Evolutionary conservation across 1,140 invertebrate genomes (phyloP).

Genomic region (Drosophila hydei): DNA sequence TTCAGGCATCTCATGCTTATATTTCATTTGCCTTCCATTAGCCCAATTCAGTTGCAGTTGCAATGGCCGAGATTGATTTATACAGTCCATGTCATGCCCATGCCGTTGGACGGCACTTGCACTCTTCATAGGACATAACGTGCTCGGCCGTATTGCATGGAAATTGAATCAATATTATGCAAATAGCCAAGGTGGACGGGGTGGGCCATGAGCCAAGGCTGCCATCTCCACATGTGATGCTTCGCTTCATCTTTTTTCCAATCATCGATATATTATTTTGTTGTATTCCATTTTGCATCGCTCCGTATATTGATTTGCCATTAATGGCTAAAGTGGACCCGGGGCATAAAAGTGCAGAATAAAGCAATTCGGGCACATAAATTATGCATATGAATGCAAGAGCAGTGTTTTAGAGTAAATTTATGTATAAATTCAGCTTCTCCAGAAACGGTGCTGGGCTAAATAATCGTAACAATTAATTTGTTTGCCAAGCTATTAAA

Average conservation of each 20-base stretch:
- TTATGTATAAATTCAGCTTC: neutral
- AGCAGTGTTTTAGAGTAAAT: constrained; percentile 4
- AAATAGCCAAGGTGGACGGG: constrained; percentile 56
- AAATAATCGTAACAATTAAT: neutral
- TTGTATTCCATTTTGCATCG: constrained; percentile 39
- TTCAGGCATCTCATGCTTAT: constrained; percentile 41
- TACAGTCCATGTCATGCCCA: constrained; percentile 43
- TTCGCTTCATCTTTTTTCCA: constrained; percentile 34
- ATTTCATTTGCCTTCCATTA: constrained; percentile 51
- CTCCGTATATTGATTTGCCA: constrained; percentile 68
- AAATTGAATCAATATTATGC: constrained; percentile 72
- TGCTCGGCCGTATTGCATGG: constrained; percentile 36
- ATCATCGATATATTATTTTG: constrained; percentile 64
- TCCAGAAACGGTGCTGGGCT: neutral
- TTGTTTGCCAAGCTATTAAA: constrained; percentile 3
- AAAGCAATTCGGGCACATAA: constrained; percentile 30
- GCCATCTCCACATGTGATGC: constrained; percentile 7
- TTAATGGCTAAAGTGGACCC: constrained; percentile 44
- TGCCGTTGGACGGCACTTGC: constrained; percentile 16
- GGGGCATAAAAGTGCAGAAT: constrained; percentile 19
- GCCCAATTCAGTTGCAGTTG: constrained; percentile 42
- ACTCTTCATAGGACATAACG: constrained; percentile 49
- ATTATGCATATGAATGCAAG: constrained; percentile 58
- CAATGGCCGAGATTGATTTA: constrained; percentile 63
- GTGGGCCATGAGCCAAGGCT: neutral